Evolutionary conservation across 2,113 vertebrate species (phyloP), one percentile per base, ranked within the genome.

Genomic region (Rostratula benghalensis): DNA sequence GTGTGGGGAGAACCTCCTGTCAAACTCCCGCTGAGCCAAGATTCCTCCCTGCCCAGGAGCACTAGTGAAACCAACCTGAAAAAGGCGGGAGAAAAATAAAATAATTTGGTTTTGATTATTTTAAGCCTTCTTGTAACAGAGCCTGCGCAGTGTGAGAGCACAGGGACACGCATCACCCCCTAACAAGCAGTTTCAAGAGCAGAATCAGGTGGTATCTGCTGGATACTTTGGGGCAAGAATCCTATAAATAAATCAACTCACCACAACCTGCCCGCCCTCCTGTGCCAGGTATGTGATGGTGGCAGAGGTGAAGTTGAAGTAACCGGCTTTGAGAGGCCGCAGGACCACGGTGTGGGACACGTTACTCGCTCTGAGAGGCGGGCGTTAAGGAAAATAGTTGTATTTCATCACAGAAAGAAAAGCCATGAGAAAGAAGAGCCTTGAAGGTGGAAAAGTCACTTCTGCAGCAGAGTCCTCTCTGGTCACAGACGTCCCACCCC

Each of bases 221-320:
- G 5, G 5, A 4, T 1, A 0, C 1, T 56, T 63, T 20, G 31
- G 39, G 39, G 59, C 35, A n/a, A 61, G 41, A 61, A 14, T 41
- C 30, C 53, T 28, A 3, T 1, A 6, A 30, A 56, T 2, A 4
- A 4, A 6, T 14, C 11, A 33, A 97, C 98, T 98, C 93, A 99
- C 99, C 99, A 99, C 98, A 2, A 99, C 99, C 43, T 98, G 98
- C 1, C 99, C 98, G 1, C 98, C 99, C 81, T 99, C 99, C 97
- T 99, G 99, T 1, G 99, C 98, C 96, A 99, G 96, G 94, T 99
- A 99, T 1, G 99, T 99, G 92, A 99, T 98, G 0, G 99, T 98
- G 1, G 99, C 99, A 0, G 99, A 99, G 51, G 99, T 99, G 96
- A 99, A 99, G 97, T 99, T 99, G 87, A 99, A 99, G 96, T 99